Evolutionary conservation across 2,888 invertebrate species (phyloP).

Genomic region (Cecidostiba fungosa): DNA sequence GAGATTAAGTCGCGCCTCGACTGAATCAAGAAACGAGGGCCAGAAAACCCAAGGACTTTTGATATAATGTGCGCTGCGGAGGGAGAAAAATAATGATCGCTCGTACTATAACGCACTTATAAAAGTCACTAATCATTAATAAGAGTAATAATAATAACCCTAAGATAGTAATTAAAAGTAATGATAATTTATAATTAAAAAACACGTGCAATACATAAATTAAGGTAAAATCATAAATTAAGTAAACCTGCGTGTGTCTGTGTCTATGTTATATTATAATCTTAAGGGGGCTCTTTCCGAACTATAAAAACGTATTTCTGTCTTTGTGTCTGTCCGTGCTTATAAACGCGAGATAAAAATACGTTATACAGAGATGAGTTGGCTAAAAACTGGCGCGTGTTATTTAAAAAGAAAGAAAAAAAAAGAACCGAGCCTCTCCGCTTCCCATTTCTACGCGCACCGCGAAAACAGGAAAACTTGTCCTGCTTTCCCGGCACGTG

Average conservation of each 20-base stretch:
- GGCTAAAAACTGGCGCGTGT: conserved; percentile 62
- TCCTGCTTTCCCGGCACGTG: background rate
- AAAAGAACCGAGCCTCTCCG: background rate
- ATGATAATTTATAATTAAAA: conserved; percentile 56
- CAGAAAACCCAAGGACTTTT: conserved; percentile 38
- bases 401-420: conserved; percentile 39
- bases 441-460: background rate
- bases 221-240: conserved; percentile 62
- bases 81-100: conserved; percentile 42
- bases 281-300: conserved; percentile 47
- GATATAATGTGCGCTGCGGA: conserved; percentile 7
- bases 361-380: conserved; percentile 52
- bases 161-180: conserved; percentile 48
- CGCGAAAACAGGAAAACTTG: background rate
- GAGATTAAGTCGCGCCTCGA: conserved; percentile 57
- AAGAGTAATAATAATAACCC: conserved; percentile 46
- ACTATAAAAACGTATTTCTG: conserved; percentile 55
- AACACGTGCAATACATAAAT: conserved; percentile 62
- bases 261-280: conserved; percentile 1
- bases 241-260: conserved; percentile 57
- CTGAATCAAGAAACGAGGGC: background rate
- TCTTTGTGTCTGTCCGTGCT: conserved; percentile 18
- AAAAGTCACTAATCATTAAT: conserved; percentile 48
- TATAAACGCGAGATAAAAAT: conserved; percentile 35
- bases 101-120: conserved; percentile 34